phyloP scores from a whole-genome alignment of 2,113 vertebrate species.

The Muntiacus muntjak region DNA sequence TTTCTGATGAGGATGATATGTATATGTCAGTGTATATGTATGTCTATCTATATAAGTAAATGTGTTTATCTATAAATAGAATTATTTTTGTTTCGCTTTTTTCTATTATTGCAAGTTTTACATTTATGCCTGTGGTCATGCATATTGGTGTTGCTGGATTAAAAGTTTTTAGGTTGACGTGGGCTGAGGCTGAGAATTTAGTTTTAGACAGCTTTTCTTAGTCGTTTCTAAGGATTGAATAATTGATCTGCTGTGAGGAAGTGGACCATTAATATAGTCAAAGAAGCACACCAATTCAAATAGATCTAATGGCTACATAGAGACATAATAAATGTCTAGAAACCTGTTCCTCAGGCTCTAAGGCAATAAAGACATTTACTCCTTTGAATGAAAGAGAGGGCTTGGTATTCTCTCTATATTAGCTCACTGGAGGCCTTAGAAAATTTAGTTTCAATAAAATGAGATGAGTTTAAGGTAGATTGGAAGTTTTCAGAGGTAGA shows the following conservation, averaged over 20 bases:
- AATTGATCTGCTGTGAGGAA: constrained; percentile 32
- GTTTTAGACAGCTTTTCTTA: background rate
- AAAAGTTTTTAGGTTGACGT: background rate
- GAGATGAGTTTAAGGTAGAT: background rate
- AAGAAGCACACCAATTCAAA: background rate
- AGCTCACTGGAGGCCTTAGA: background rate
- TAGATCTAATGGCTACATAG: background rate
- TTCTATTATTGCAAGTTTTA: background rate
- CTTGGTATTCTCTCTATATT: background rate
- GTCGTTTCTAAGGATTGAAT: background rate
- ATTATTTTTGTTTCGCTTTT: background rate
- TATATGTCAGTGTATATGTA: background rate
- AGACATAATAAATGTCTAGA: background rate
- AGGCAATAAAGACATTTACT: background rate
- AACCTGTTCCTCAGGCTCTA: background rate
- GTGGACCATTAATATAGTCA: background rate
- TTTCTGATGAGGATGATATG: background rate
- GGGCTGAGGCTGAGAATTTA: background rate
- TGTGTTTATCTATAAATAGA: background rate
- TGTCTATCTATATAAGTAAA: background rate
- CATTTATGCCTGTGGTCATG: background rate
- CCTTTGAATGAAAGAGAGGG: background rate
- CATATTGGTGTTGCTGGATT: background rate
- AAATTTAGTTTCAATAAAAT: constrained; percentile 21
- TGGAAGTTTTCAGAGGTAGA: background rate